A percentile compares a stretch with the other conserved stretches of the same genome.
These are phyloP conservation scores for Dione vanillae DNA, from an alignment of 2,888 invertebrate genomes.

Conservation along the genomic window DNA sequence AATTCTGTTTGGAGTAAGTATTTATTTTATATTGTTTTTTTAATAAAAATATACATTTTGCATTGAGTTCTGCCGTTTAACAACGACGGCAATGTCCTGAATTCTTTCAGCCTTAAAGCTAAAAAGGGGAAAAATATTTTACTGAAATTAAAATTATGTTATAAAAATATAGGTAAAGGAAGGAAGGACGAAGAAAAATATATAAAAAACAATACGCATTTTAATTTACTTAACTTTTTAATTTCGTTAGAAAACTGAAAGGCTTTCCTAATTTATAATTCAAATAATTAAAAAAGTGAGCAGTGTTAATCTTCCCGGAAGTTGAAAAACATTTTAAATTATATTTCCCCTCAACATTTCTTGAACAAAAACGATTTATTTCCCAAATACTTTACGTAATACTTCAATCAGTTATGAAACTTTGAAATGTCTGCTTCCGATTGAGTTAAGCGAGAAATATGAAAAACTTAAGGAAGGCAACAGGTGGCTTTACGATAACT, in stretches of 20 bases:
- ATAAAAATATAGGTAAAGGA: too few species aligned
- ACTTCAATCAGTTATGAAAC: slow-evolving; percentile 17
- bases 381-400: slow-evolving; percentile 1
- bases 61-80: too few species aligned
- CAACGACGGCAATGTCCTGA: too few species aligned
- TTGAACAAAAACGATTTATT: slow-evolving; percentile 31
- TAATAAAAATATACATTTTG: too few species aligned
- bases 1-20: slow-evolving; percentile 88
- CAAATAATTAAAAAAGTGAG: slow-evolving; percentile 24
- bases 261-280: slow-evolving; percentile 8
- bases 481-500: slow-evolving; percentile 29
- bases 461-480: slow-evolving; percentile 31
- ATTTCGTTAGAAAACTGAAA: slow-evolving; percentile 6
- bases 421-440: slow-evolving; percentile 18
- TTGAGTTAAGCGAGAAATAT: slow-evolving; percentile 22
- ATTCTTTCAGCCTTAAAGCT: too few species aligned
- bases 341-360: slow-evolving; percentile 18
- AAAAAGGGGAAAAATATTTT: too few species aligned
- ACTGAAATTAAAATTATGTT: not conserved
- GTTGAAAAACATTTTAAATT: slow-evolving; percentile 22
- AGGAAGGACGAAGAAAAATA: too few species aligned
- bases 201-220: slow-evolving; percentile 1
- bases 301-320: slow-evolving; percentile 15
- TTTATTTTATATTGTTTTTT: too few species aligned
- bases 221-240: not conserved